A percentile compares a stretch with the other conserved stretches of the same genome.
These are phyloP conservation scores for Dissostichus mawsoni DNA, from an alignment of 2,113 vertebrate species.

Conservation along the genomic window DNA sequence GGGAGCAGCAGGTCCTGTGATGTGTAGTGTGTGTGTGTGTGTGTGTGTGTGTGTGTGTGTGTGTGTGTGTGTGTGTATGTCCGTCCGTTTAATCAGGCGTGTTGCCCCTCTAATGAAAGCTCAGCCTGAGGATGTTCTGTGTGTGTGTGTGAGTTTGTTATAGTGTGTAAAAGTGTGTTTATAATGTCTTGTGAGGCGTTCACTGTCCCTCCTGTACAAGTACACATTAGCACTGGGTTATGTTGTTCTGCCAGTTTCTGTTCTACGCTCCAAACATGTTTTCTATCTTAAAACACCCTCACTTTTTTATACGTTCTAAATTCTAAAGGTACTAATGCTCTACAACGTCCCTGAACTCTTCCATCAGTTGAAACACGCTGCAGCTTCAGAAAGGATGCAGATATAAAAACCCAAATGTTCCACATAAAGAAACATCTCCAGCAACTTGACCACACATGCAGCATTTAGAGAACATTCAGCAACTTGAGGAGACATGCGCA, in stretches of 20 bases:
- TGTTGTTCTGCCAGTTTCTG: no score
- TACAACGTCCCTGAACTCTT: no score
- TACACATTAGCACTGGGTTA: not conserved
- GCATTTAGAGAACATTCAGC: no score
- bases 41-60: constrained; percentile 21
- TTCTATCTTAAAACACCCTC: not conserved
- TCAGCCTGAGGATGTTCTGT: not conserved
- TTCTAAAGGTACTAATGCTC: no score
- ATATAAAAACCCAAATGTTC: no score
- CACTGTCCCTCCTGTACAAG: not conserved
- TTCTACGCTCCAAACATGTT: no score
- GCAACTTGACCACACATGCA: no score
- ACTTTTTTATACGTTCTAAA: not conserved
- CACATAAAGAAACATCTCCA: no score
- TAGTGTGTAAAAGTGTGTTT: not conserved
- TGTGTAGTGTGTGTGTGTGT: not conserved
- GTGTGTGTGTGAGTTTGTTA: not conserved
- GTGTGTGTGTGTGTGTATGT: constrained; percentile 28
- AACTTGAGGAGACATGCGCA: no score
- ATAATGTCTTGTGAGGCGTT: not conserved
- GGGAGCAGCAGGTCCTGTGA: no score
- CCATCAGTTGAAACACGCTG: no score
- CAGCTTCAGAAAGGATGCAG: no score
- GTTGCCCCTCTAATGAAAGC: constrained; percentile 40
- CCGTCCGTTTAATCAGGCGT: constrained; percentile 27